These are phyloP conservation scores for Neomorphus geoffroyi DNA, from an alignment of 2,797 vertebrate species.

Conservation along the genomic window DNA sequence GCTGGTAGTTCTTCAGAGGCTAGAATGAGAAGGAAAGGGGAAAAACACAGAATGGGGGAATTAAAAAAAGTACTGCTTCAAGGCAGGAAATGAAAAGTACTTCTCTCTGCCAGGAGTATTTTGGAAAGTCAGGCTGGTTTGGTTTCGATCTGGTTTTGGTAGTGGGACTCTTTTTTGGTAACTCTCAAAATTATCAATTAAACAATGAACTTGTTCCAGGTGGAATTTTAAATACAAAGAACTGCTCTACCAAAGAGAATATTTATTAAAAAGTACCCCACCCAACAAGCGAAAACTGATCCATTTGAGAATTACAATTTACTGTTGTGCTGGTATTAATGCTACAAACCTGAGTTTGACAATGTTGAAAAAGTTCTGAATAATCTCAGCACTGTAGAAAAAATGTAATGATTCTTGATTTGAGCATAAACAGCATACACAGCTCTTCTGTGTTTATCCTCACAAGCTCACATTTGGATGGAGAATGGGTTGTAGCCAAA, in stretches of 20 bases:
- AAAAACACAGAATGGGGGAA: background rate
- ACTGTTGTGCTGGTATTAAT: background rate
- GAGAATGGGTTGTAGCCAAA: background rate
- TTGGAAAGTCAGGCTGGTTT: background rate
- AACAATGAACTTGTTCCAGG: background rate
- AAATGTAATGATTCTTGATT: background rate
- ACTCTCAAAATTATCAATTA: background rate
- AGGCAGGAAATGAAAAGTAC: background rate
- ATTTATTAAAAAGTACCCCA: background rate
- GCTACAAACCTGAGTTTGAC: background rate
- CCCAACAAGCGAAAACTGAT: background rate
- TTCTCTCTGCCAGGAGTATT: background rate
- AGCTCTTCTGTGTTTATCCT: background rate
- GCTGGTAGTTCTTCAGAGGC: background rate
- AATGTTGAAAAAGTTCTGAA: background rate
- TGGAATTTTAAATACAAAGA: background rate
- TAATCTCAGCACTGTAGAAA: background rate
- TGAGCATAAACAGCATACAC: background rate
- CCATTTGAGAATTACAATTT: background rate
- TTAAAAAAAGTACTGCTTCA: background rate
- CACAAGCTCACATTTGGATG: background rate
- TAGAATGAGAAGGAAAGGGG: background rate
- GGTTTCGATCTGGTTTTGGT: background rate
- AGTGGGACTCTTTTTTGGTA: background rate
- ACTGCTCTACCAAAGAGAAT: background rate